Conservation (phyloP, 2,797 vertebrate genomes). For the Craterocephalus amniculus region DNA sequence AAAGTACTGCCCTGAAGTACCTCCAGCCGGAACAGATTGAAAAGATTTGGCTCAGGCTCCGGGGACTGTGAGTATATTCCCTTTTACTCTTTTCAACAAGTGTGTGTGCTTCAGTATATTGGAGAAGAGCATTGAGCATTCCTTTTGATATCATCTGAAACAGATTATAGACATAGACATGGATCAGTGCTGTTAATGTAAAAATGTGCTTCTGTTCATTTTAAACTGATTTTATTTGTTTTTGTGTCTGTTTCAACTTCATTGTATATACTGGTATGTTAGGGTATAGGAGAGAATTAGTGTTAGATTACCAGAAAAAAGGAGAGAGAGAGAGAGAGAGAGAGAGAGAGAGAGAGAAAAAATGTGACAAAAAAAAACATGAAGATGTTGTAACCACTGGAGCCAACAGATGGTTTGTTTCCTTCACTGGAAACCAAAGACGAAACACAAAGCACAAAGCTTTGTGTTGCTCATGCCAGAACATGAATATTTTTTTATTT, state of each 20-base stretch:
- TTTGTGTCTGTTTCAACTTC: conserved; percentile 1
- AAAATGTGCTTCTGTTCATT: not conserved
- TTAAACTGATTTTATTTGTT: not conserved
- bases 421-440: not conserved
- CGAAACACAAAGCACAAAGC: conserved; percentile 8
- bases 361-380: not conserved
- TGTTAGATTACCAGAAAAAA: conserved; percentile 4
- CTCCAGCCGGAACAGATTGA: conserved; percentile 98
- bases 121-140: conserved; percentile 7
- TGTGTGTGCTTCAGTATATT: conserved; percentile 1
- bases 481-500: not conserved
- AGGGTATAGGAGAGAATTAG: not conserved
- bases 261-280: not conserved
- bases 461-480: not conserved
- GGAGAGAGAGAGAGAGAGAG: not conserved
- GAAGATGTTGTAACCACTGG: conserved; percentile 10
- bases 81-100: conserved; percentile 60
- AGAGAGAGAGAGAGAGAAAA: conserved; percentile 1
- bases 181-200: not conserved
- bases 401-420: conserved; percentile 27
- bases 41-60: conserved; percentile 98
- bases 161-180: not conserved
- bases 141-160: not conserved
- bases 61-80: conserved; percentile 94
- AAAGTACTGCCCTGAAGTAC: conserved; percentile 97